Evolutionary conservation across 2,888 invertebrate species (phyloP).

Genomic region (Rugalucina vietnamica): DNA sequence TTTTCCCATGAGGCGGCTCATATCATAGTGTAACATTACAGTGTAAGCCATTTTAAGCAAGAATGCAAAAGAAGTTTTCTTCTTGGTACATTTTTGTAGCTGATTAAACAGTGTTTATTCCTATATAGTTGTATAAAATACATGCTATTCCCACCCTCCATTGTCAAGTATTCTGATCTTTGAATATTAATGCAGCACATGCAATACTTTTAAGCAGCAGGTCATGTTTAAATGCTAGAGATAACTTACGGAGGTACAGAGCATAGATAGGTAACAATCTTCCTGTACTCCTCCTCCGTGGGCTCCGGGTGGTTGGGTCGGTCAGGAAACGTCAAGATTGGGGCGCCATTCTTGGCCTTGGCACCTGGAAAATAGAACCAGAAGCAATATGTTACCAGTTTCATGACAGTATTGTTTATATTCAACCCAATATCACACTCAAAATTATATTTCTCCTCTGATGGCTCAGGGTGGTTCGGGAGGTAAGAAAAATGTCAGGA

Average conservation of each 20-base stretch:
- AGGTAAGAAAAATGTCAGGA: conserved; percentile 96
- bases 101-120: no score
- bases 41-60: no score
- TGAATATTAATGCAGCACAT: no score
- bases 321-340: conserved; percentile 97
- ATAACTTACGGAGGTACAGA: conserved; percentile 96
- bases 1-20: no score
- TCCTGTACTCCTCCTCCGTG: conserved; percentile 94
- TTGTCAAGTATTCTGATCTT: not conserved
- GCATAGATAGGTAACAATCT: conserved; percentile 96
- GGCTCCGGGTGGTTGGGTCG: conserved; percentile 92
- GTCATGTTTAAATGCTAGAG: not conserved
- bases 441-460: conserved; percentile 95
- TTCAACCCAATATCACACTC: no score
- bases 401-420: no score
- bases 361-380: conserved; percentile 88
- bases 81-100: no score
- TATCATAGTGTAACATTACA: no score
- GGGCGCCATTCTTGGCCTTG: conserved; percentile 96
- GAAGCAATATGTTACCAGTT: no score
- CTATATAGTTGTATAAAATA: not conserved
- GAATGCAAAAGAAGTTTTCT: no score
- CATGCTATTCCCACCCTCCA: not conserved
- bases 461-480: conserved; percentile 92
- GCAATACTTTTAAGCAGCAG: not conserved